These are phyloP conservation scores for Chamaetylas fuelleborni DNA, from an alignment of 2,113 vertebrate species.

Conservation along the genomic window DNA sequence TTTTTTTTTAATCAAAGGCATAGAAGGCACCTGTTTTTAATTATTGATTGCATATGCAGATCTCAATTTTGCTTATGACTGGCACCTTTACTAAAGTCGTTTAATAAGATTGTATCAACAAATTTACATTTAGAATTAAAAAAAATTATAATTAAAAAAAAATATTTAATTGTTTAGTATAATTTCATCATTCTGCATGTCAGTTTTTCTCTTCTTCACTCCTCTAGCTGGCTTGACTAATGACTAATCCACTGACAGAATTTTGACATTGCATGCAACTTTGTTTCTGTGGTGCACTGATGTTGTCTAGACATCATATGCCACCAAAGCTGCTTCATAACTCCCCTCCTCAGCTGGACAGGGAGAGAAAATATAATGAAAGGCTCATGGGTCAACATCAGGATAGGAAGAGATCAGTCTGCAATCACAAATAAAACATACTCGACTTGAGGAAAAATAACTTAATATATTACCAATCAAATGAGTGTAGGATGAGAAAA, in stretches of 20 bases:
- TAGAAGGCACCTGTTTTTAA: neutral
- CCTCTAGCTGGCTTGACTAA: neutral
- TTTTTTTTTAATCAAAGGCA: neutral
- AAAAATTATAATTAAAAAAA: neutral
- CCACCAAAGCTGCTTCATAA: neutral
- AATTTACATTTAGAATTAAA: neutral
- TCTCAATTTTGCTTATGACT: neutral
- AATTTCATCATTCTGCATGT: neutral
- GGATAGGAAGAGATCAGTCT: neutral
- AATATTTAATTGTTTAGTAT: neutral
- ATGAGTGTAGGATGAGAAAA: neutral
- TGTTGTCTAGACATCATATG: neutral
- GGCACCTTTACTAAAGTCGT: neutral
- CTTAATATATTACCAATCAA: neutral
- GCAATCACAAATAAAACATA: neutral
- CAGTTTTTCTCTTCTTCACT: neutral
- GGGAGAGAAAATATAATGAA: neutral
- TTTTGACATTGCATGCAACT: neutral
- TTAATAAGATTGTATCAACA: neutral
- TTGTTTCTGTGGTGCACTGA: neutral
- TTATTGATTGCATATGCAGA: neutral
- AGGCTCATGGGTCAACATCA: rapidly evolving
- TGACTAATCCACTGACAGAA: neutral
- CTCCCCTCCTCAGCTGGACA: neutral
- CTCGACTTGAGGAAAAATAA: neutral